phyloP scores from a whole-genome alignment of 2,797 vertebrate species.

The Chiloscyllium punctatum region DNA sequence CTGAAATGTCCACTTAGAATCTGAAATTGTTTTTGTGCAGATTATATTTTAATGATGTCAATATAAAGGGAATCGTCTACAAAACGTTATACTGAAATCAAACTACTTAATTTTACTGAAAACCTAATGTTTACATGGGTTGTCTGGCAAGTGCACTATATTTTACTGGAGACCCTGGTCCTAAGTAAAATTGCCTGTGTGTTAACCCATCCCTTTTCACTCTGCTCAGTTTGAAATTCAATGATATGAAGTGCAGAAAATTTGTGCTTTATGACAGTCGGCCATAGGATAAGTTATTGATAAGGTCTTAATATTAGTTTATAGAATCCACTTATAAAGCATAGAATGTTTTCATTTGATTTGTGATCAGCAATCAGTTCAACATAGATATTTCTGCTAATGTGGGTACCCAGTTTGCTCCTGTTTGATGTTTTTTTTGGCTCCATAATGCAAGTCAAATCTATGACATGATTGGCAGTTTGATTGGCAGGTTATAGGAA shows the following conservation, averaged over 20 bases:
- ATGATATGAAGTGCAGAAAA: background rate
- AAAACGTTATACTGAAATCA: background rate
- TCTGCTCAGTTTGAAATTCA: background rate
- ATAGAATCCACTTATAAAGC: background rate
- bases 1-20: background rate
- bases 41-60: background rate
- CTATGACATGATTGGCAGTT: background rate
- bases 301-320: background rate
- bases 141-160: background rate
- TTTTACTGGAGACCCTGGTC: background rate
- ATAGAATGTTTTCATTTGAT: conserved; percentile 10
- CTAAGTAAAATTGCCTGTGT: background rate
- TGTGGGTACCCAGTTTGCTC: background rate
- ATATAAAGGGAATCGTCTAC: background rate
- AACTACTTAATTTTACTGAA: background rate
- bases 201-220: background rate
- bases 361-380: background rate
- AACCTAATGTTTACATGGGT: background rate
- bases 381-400: background rate
- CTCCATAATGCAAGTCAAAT: background rate
- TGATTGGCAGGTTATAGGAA: background rate
- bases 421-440: background rate
- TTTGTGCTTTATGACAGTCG: background rate
- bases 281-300: background rate
- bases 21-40: background rate